Base-by-base conservation (phyloP, 1,140 invertebrate genomes). In the Medauroidea extradentata region DNA sequence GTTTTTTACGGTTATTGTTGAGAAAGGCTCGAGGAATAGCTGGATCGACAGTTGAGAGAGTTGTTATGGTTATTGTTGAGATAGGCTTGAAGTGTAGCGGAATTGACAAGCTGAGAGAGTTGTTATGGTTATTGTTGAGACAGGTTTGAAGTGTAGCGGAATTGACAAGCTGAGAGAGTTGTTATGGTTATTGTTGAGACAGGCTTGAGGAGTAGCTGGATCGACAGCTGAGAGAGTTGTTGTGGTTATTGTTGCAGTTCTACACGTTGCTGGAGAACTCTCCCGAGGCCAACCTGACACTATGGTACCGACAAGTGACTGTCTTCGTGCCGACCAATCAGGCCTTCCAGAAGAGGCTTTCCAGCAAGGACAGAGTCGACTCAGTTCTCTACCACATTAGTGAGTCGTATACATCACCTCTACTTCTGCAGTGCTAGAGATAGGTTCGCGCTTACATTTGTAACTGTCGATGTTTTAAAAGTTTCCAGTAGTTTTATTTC, bases 341-440 rank as follows among this genome's bases (percentile, higher is more conserved):
- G 63, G 89, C 88, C 27, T 91, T 90, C 73, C 86, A 90, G 72
- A 81, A 80, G 43, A 83, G 82, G 67, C 77, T 75, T 48, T 76
- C 78, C 9, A 69, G 62, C 48, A 63, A 65, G 65, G 77, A 67
- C 57, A 78, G 79, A 51, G 82, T 79, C 51, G 82, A 83, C 57
- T 77, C 79, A 34, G 84, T 89, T n/a, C 79, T 88, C 25, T 91
- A 91, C 69, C 89, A 91, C 67, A 88, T 91, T 72, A 83, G 89
- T 91, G 79, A 90, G 87, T 86, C 5, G 3, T 24, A 2, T 9
- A 14, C 50, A 50, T 53, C 18, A 8, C 27, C 27, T 43, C 27
- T 43, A 9, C 50, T 8, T 43, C 16, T 52, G n/a, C 50, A 9
- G 5, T 19, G 44, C 44, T 46, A 21, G 44, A 13, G 11, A 13